Base-by-base conservation (phyloP, 2,797 vertebrate genomes). In the Sebastes diaconus region DNA sequence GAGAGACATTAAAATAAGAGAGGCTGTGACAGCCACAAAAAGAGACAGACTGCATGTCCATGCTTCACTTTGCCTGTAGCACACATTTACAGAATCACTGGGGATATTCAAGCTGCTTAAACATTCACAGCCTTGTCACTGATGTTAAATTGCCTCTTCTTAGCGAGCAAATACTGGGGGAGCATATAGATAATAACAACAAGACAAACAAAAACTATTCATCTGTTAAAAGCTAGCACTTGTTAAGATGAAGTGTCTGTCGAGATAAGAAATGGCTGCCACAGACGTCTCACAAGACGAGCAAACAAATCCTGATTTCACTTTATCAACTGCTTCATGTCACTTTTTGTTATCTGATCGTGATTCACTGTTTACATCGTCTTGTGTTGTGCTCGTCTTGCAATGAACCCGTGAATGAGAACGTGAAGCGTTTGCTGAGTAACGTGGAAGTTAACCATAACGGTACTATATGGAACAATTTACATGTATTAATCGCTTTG, bases 181-280 rank as follows among this genome's bases (percentile, higher is more conserved):
- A 79, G 74, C 58, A 59, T 54, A 70, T 52, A 87, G 69, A 87
- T 80, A 77, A 85, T 66, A 85, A 71, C 58, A 82, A 76, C 61
- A 64, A 84, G 70, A 85, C 76, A 89, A 84, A 87, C 77, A 81
- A 75, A 89, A 87, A 80, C 70, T 27, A 71, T 84, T 81, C 71
- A 80, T 80, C 78, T 83, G 58, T 83, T 84, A 75, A 59, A 73
- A 78, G 36, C 20, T 8, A 14, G 34, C 70, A 46, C 69, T 79
- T 75, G 68, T 81, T 83, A 73, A 81, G 90, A 80, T 82, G 12
- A 80, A 80, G 68, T 50, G 71, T 69, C 39, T 52, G 52, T 32
- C 60, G 57, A 71, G 87, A 90, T 84, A 84, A 84, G 24, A 77
- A 78, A 55, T n/a, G 46, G 54, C 36, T 69, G 67, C 39, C 42